These are phyloP conservation scores for Paragorgia papillata DNA, from an alignment of 92 coral and sea anemone species.

Conservation along the genomic window DNA sequence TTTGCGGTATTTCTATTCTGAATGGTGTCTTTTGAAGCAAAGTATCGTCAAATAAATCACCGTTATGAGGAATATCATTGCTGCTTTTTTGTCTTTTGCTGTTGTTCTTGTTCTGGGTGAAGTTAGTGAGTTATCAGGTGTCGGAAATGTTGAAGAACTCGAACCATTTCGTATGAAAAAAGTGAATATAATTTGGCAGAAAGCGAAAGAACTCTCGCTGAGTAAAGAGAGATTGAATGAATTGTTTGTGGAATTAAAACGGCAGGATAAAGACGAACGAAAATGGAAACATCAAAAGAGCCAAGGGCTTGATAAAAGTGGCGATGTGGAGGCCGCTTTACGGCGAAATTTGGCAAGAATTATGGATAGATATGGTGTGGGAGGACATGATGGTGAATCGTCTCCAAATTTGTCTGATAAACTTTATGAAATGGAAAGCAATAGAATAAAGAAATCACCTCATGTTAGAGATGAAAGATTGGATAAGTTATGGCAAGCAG, in stretches of 20 bases:
- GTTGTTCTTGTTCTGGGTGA: background rate
- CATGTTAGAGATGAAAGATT: conserved; percentile 69
- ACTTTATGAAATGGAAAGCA: conserved; percentile 50
- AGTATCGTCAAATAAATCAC: background rate
- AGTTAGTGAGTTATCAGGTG: background rate
- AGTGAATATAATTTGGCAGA: conserved; percentile 76
- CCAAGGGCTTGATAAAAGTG: conserved; percentile 80
- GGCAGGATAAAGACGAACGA: conserved; percentile 79
- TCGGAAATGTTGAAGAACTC: conserved; percentile 43
- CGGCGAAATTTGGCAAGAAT: conserved; percentile 67
- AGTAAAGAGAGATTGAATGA: conserved; percentile 65
- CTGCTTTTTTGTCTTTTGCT: background rate
- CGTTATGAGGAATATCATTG: background rate
- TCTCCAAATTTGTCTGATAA: conserved; percentile 16
- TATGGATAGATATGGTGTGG: conserved; percentile 66
- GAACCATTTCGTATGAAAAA: conserved; percentile 75
- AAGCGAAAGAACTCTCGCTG: conserved; percentile 73
- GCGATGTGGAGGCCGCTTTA: conserved; percentile 73
- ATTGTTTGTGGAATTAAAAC: conserved; percentile 61
- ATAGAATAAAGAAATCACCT: conserved; percentile 42
- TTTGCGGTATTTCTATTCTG: too few relatives aligned
- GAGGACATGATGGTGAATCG: conserved; percentile 43
- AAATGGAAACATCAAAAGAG: conserved; percentile 81
- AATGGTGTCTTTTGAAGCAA: too few relatives aligned
- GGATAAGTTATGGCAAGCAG: conserved; percentile 73